Evolutionary conservation across 2,797 vertebrate species (phyloP).

Genomic region (Protonibea diacanthus): DNA sequence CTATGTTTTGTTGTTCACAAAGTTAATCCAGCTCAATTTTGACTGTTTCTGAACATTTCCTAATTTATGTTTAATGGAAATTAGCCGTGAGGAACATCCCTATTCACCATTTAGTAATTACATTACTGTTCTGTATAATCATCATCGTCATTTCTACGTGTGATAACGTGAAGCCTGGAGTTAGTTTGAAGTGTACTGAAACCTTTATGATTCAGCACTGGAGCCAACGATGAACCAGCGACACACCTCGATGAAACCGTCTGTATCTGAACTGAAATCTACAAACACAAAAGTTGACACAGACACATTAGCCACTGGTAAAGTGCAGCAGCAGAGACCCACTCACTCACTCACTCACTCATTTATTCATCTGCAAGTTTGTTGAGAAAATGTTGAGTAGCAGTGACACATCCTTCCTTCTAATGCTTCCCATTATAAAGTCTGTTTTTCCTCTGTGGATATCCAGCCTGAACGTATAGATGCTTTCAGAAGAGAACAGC

Average conservation of each 20-base stretch:
- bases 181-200: background rate
- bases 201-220: background rate
- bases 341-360: no score
- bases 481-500: conserved; percentile 21
- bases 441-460: background rate
- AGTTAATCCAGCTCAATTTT: no score
- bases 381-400: background rate
- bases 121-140: background rate
- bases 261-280: conserved; percentile 1
- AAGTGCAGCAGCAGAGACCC: no score
- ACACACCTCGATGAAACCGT: background rate
- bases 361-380: no score
- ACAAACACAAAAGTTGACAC: background rate
- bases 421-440: no score
- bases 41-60: no score
- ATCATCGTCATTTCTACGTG: background rate
- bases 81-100: no score
- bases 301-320: no score
- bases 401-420: background rate
- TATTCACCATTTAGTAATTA: background rate
- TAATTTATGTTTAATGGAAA: no score
- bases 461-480: background rate
- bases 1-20: no score
- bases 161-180: background rate
- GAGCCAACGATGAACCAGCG: background rate